phyloP scores from a whole-genome alignment of 2,888 invertebrate genomes.

The Troilus luridus region DNA sequence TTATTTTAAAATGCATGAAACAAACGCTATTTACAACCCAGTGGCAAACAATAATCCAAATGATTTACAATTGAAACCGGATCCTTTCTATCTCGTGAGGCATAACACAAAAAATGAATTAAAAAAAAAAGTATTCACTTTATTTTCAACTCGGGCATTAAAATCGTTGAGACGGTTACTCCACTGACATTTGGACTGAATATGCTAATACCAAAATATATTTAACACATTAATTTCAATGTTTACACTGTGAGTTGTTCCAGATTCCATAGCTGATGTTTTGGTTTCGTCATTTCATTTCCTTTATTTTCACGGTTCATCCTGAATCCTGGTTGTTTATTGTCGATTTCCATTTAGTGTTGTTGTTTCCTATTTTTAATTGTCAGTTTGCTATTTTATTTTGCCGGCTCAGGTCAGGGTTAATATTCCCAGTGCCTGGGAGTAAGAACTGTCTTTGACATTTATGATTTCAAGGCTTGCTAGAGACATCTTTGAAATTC shows the following conservation, averaged over 20 bases:
- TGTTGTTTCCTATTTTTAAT: neutral
- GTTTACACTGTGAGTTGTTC: neutral
- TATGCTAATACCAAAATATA: neutral
- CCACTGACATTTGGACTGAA: constrained; percentile 12
- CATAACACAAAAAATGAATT: neutral
- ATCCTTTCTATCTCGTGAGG: neutral
- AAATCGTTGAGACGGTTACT: neutral
- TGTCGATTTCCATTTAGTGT: neutral
- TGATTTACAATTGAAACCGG: too few species aligned
- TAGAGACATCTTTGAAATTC: constrained; percentile 19
- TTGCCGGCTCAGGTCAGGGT: neutral
- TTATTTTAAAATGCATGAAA: too few species aligned
- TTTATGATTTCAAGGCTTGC: constrained; percentile 22
- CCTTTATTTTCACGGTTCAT: neutral
- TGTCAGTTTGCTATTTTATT: neutral
- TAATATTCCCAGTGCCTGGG: neutral
- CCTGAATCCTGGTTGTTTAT: neutral
- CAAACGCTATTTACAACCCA: too few species aligned
- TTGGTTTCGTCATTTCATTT: neutral
- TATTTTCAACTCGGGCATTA: neutral
- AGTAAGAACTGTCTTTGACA: constrained; percentile 22
- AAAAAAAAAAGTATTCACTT: neutral
- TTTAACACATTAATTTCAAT: neutral
- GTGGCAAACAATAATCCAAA: too few species aligned
- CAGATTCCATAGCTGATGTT: neutral